Percentiles rank a stretch among this genome's conserved stretches.
Evolutionary conservation across 23 tunicate genomes (phyloP).

Genomic region (Pegea sp.): DNA sequence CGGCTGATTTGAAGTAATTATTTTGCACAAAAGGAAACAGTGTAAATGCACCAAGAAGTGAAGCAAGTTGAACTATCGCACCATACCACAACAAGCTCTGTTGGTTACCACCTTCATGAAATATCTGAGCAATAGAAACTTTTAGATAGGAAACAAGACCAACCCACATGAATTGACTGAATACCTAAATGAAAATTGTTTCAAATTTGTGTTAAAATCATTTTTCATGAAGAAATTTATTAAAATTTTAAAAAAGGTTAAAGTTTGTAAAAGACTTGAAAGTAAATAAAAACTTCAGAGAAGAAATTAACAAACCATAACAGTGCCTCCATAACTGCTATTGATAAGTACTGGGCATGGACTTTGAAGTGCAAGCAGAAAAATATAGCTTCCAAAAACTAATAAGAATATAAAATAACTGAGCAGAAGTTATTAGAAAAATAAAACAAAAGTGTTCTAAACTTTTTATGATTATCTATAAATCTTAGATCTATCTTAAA

Average conservation of each 20-base stretch:
- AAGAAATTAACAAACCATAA: constrained; percentile 41
- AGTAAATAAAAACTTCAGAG: too few species aligned
- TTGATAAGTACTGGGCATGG: constrained; percentile 72
- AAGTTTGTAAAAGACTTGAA: too few species aligned
- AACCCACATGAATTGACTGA: constrained; percentile 44
- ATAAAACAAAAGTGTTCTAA: too few species aligned
- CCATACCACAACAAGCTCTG: constrained; percentile 88
- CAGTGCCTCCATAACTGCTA: constrained; percentile 22
- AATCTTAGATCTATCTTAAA: too few species aligned
- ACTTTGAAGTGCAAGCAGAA: constrained; percentile 53
- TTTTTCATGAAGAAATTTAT: too few species aligned
- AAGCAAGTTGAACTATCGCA: constrained; percentile 61
- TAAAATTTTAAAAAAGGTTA: too few species aligned
- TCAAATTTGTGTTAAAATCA: not conserved
- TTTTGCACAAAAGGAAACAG: constrained; percentile 47
- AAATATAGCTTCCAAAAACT: constrained; percentile 57
- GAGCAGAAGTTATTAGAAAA: too few species aligned
- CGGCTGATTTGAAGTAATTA: not conserved
- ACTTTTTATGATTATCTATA: too few species aligned
- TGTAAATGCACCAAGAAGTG: constrained; percentile 42
- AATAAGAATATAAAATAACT: too few species aligned
- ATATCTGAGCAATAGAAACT: constrained; percentile 68
- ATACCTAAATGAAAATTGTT: constrained; percentile 38
- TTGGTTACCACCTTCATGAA: constrained; percentile 25
- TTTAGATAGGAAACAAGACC: constrained; percentile 46